Percentiles rank a stretch among this genome's conserved stretches.
Conservation (phyloP, 2,888 invertebrate genomes). For the Agrypnus murinus region DNA sequence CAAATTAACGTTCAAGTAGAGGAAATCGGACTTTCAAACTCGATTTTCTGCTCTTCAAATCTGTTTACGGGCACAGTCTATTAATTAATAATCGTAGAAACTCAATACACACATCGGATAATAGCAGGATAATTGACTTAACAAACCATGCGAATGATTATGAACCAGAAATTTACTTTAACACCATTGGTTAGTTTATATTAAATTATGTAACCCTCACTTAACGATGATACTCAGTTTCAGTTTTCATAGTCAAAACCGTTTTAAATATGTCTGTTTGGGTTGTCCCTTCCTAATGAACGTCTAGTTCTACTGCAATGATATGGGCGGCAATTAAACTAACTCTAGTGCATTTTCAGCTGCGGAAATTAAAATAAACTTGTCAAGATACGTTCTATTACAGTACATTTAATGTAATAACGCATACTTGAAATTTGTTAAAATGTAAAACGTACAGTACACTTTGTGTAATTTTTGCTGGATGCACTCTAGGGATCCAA, state of each 20-base stretch:
- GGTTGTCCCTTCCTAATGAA: too few species aligned
- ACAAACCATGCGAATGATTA: background rate
- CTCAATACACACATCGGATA: constrained; percentile 29
- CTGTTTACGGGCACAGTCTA: constrained; percentile 4
- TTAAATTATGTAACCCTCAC: constrained; percentile 24
- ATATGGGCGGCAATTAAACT: too few species aligned
- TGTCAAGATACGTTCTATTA: too few species aligned
- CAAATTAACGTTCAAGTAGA: constrained; percentile 2
- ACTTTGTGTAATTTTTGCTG: too few species aligned
- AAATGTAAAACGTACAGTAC: too few species aligned
- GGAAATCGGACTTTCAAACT: constrained; percentile 11
- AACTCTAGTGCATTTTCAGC: too few species aligned
- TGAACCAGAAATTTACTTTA: constrained; percentile 25
- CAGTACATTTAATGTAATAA: too few species aligned
- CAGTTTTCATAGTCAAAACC: constrained; percentile 13
- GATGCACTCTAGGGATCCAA: too few species aligned
- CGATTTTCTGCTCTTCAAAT: constrained; percentile 18
- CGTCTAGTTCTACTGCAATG: too few species aligned
- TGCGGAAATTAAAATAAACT: too few species aligned
- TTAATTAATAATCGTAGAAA: constrained; percentile 25
- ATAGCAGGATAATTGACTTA: constrained; percentile 28
- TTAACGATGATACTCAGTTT: background rate
- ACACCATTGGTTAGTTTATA: constrained; percentile 20
- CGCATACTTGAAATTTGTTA: too few species aligned
- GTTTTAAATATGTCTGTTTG: background rate